Percentiles rank a stretch among this genome's conserved stretches.
Evolutionary conservation across 2,113 vertebrate species (phyloP).

Genomic region (Cricetomys ansorgei): DNA sequence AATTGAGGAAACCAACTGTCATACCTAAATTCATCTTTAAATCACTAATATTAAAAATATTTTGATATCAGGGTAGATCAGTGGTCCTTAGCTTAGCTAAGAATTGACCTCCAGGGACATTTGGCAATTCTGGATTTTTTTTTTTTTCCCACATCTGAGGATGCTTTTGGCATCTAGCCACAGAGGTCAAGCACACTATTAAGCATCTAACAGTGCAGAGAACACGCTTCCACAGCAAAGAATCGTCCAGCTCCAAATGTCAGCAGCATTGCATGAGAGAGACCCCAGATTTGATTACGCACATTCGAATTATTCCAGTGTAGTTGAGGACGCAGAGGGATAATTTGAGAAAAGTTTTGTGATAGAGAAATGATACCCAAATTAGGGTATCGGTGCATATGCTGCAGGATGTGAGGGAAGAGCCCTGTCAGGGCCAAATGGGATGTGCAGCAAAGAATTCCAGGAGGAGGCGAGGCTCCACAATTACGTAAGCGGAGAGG

Average conservation of each 20-base stretch:
- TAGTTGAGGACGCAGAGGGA: background rate
- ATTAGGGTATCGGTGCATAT: background rate
- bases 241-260: background rate
- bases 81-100: background rate
- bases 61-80: background rate
- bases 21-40: background rate
- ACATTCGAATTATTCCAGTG: background rate
- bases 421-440: background rate
- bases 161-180: background rate
- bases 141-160: background rate
- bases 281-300: background rate
- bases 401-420: constrained; percentile 16
- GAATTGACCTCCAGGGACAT: background rate
- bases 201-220: background rate
- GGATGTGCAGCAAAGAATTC: background rate
- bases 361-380: constrained; percentile 17
- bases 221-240: background rate
- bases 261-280: background rate
- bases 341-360: constrained; percentile 31
- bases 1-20: background rate
- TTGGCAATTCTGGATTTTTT: background rate
- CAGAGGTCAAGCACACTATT: background rate
- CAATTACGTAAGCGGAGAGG: background rate
- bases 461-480: background rate
- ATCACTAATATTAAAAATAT: background rate